Percentiles rank a stretch among this genome's conserved stretches.
Conservation (phyloP, 2,888 invertebrate genomes). For the Xylophagus ater region DNA sequence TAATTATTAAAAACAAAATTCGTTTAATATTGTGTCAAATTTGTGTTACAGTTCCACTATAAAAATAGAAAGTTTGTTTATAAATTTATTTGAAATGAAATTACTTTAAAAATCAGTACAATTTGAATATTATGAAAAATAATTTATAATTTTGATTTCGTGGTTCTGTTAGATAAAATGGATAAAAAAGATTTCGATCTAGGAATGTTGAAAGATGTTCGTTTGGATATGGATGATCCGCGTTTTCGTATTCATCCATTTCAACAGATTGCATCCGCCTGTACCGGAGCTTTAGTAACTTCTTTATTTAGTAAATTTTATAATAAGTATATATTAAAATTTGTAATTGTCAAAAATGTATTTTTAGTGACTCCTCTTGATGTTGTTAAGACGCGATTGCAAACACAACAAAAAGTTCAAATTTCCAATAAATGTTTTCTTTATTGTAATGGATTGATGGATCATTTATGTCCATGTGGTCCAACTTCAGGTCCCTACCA, state of each 20-base stretch:
- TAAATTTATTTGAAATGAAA: too few relatives aligned
- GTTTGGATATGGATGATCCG: constrained; percentile 54
- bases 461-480: constrained; percentile 84
- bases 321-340: neutral
- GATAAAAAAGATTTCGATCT: too few relatives aligned
- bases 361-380: constrained; percentile 88
- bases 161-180: too few relatives aligned
- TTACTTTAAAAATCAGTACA: too few relatives aligned
- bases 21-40: too few relatives aligned
- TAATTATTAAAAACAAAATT: too few relatives aligned
- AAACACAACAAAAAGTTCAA: constrained; percentile 81
- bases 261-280: constrained; percentile 37
- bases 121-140: too few relatives aligned
- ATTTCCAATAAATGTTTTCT: constrained; percentile 81
- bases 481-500: constrained; percentile 31
- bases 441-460: constrained; percentile 98
- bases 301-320: constrained; percentile 65
- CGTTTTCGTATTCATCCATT: constrained; percentile 49
- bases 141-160: too few relatives aligned
- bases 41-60: too few relatives aligned
- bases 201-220: too few relatives aligned
- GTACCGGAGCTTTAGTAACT: constrained; percentile 77
- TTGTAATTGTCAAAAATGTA: constrained; percentile 1
- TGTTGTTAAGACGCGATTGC: constrained; percentile 96
- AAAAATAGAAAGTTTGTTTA: too few relatives aligned